Evolutionary conservation across 2,888 invertebrate species (phyloP).

Genomic region (Callinectes sapidus): DNA sequence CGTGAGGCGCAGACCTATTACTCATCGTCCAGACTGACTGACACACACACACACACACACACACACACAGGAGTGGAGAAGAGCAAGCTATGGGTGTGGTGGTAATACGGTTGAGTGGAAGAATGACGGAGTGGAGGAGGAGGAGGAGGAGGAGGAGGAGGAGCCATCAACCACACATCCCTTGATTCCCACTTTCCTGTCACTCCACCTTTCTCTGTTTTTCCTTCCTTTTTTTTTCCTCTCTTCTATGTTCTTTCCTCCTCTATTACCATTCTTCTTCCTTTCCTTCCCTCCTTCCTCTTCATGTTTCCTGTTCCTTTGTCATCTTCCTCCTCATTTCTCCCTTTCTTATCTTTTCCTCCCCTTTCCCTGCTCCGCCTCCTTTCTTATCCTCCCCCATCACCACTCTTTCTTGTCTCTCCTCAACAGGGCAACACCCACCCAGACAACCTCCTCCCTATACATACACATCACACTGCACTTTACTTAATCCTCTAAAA

Average conservation of each 20-base stretch:
- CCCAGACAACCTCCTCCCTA: neutral
- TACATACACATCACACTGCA: neutral
- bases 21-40: neutral
- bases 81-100: neutral
- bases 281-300: neutral
- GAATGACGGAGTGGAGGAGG: neutral
- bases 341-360: neutral
- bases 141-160: neutral
- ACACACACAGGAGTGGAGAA: neutral
- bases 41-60: constrained; percentile 44
- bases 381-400: neutral
- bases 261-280: neutral
- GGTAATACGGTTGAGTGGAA: neutral
- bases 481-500: neutral
- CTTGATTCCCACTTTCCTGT: neutral
- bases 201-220: neutral
- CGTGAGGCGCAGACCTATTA: neutral
- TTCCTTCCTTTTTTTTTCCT: neutral
- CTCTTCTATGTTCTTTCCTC: neutral
- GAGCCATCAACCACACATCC: neutral
- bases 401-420: neutral
- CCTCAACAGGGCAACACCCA: neutral
- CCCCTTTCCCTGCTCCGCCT: neutral
- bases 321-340: neutral
- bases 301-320: neutral